Base-by-base conservation (phyloP, 2,888 invertebrate species). In the Steinernema hermaphroditum region DNA sequence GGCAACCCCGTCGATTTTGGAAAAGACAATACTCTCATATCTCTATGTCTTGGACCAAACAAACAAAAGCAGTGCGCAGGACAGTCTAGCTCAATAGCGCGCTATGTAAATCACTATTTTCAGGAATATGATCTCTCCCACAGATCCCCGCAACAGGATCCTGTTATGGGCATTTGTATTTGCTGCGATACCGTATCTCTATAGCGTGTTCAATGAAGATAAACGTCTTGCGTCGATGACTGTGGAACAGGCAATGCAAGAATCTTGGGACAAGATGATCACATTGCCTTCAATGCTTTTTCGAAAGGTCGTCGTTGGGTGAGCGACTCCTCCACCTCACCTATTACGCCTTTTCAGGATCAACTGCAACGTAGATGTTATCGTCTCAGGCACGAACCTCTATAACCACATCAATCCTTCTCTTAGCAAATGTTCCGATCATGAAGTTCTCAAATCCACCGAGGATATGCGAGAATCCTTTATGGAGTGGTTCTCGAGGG, bases 341-440 rank as follows among this genome's bases (percentile, higher is more conserved):
- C n/a, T 49, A n/a, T 14, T 12, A 70, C 68, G 37, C 4, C 9
- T 2, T 78, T 71, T 73, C 75, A 73, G 87, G 80, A 77, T 87
- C 86, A 89, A 89, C 78, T 87, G 87, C 72, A 87, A 88, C 79
- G 85, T 89, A 14, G 89, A 89, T 78, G 81, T 88, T 41, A 88
- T 89, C 74, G 87, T 88, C 0, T 82, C 86, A n/a, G 88, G 87
- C 12, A 84, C 86, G 1, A 83, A 80, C 1, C 76, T 89, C 2
- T 78, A 88, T 37, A 81, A 86, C 41, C 77, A 85, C 14, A 77
- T 89, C 27, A 84, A 85, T 70, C 75, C 87, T 6, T 78, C 82
- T 6, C 85, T 87, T 9, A 81, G 83, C 0, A 75, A 81, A 1
- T 78, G 79, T 57, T 54, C 71, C 9, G 83, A 88, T 72, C 85